Base-by-base conservation (phyloP, 2,888 invertebrate species). In the Tridacna gigas region DNA sequence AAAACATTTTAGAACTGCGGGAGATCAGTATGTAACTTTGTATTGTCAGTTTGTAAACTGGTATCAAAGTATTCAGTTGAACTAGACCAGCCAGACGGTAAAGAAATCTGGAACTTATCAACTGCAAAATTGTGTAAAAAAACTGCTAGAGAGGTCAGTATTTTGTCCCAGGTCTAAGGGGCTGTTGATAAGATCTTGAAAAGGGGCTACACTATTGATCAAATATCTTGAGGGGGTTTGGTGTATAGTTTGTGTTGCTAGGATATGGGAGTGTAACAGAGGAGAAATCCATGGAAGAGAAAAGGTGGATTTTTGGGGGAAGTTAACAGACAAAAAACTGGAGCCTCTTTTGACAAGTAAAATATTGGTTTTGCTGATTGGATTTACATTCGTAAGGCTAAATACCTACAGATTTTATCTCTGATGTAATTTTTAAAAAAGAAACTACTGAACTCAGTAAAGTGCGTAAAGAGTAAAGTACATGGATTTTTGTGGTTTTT, bases 221-320 rank as follows among this genome's bases (percentile, higher is more conserved):
- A 25, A 26, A 71, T 71, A 71, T 51, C 71, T 26, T 22, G 25
- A 51, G 51, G 71, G 71, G 22, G n/a, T 71, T 71, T 12, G 22
- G 71, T 45, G 25, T 51, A 71, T 51, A 71, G 22, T n/a, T 71
- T 71, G 25, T 71, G 71, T 71, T 71, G 71, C 71, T 71, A 71
- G 71, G 71, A 51, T 71, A 71, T 71, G 37, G 37, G 37, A 37
- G 37, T 37, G 37, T 37, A 37, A 37, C 37, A 37, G 7, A 7
- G 37, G 2, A 37, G 37, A 37, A 37, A 37, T 7, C 37, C 37
- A 37, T 4, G 2, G 37, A 37, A 37, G 2, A 37, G 7, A 7
- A 37, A 37, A 37, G 37, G 37, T 37, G 37, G 37, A 37, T 37
- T 37, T 37, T 37, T 2, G 7, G 7, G 37, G 7, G 37, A 37